Evolutionary conservation across 2,888 invertebrate species (phyloP), one percentile per base, ranked within the genome.

Genomic region (Drosophila villosipedis): DNA sequence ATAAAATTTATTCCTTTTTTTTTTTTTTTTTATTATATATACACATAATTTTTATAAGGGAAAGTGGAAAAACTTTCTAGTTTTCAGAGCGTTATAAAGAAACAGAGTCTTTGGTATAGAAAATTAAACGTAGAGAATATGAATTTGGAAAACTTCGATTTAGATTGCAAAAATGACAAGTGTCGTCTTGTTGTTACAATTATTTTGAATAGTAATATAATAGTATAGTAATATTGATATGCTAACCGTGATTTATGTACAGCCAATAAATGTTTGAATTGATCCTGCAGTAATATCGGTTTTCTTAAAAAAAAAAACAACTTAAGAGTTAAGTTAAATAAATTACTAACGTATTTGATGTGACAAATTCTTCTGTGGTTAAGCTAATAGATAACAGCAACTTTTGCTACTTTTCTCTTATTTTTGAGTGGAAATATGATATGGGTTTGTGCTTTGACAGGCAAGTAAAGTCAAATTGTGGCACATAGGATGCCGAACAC

Each of bases 371-470:
- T 14, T n/a, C 19, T n/a, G 41, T 47, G 47, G 47, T 7, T 22
- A 16, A 22, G 14, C 14, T 47, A 47, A 47, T 47, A 52, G 53
- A 53, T n/a, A 19, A 30, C 25, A 22, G 16, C 1, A 41, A 25
- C n/a, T 25, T 49, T n/a, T 4, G 30, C 22, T 61, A 33, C 30
- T 33, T n/a, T 70, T 55, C 37, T 3, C 25, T 31, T 49, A 16
- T 30, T 58, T 64, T 41, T 39, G 12, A 35, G 25, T 69, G 43
- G 31, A 61, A 55, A 66, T 75, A 75, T 74, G 66, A 67, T 68
- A 59, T 52, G 62, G 64, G 47, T 58, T 37, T 68, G 33, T 30
- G 41, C 28, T 52, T 35, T 64, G 54, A 58, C 41, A 49, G 59
- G 43, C 25, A 61, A 58, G 47, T 50, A 30, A 39, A 53, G 55